phyloP scores from a whole-genome alignment of 2,797 vertebrate species.

The Potorous gilbertii region DNA sequence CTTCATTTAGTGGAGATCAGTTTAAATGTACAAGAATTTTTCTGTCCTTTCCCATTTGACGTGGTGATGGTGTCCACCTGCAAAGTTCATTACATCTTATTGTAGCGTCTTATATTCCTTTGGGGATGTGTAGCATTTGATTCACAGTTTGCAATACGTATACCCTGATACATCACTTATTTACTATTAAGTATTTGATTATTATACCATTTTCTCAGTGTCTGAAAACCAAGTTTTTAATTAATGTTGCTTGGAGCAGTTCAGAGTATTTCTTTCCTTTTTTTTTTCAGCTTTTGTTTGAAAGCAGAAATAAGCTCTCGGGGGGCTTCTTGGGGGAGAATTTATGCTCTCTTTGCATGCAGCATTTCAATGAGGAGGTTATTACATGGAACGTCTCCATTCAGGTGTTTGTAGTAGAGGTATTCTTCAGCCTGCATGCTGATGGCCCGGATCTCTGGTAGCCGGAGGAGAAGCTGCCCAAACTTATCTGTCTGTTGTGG shows the following conservation, averaged over 20 bases:
- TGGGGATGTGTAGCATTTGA: slow-evolving; percentile 82
- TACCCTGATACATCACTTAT: slow-evolving; percentile 89
- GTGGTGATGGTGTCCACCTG: slow-evolving; percentile 61
- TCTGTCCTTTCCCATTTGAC: slow-evolving; percentile 58
- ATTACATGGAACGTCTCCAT: slow-evolving; percentile 98
- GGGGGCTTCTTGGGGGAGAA: slow-evolving; percentile 25
- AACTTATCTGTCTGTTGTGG: slow-evolving; percentile 98
- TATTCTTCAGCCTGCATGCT: slow-evolving; percentile 99
- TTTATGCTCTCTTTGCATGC: slow-evolving; percentile 97
- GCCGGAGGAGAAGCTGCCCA: slow-evolving; percentile 95
- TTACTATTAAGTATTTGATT: slow-evolving; percentile 87
- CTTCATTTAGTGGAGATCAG: slow-evolving; percentile 75
- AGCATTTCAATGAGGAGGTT: slow-evolving; percentile 99
- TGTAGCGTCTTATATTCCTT: slow-evolving; percentile 78
- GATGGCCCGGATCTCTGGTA: slow-evolving; percentile 97
- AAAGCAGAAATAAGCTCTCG: slow-evolving; percentile 75
- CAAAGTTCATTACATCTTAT: slow-evolving; percentile 71
- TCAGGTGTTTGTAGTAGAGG: slow-evolving; percentile 99
- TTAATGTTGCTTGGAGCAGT: slow-evolving; percentile 82
- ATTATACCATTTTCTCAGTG: slow-evolving; percentile 83
- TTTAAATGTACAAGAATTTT: slow-evolving; percentile 78
- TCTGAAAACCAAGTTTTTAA: slow-evolving; percentile 82
- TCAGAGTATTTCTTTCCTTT: slow-evolving; percentile 78
- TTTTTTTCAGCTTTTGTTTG: slow-evolving; percentile 45
- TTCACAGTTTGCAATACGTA: slow-evolving; percentile 90